Percentiles rank a stretch among this genome's conserved stretches.
Evolutionary conservation across 2,888 invertebrate genomes (phyloP).

Genomic region (Therioaphis trifolii): DNA sequence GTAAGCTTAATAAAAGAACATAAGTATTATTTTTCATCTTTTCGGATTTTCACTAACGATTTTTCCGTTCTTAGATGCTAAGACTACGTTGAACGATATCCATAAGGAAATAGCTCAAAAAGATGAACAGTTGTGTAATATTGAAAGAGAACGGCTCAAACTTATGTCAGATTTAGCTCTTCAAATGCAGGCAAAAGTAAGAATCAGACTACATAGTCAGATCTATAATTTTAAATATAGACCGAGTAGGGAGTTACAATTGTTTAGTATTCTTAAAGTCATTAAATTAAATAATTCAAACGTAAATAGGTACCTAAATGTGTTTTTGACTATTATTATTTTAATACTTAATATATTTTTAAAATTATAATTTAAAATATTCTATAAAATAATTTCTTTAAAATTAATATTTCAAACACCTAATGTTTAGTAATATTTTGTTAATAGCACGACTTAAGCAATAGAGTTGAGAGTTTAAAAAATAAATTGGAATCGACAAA

Average conservation of each 20-base stretch:
- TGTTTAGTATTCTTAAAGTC: too few species aligned
- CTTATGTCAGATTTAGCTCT: constrained; percentile 34
- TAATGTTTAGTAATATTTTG: constrained; percentile 3
- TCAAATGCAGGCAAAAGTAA: constrained; percentile 31
- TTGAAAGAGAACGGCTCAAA: constrained; percentile 31
- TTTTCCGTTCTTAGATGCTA: constrained; percentile 2
- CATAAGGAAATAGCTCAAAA: not conserved
- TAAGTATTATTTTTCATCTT: not conserved
- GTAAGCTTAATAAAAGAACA: not conserved
- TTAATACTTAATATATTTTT: too few species aligned
- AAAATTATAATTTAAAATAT: too few species aligned
- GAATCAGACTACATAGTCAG: not conserved
- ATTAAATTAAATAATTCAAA: too few species aligned
- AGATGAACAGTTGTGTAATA: constrained; percentile 6
- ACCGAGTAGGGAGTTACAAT: too few species aligned
- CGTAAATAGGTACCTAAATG: too few species aligned
- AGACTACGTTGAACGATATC: not conserved
- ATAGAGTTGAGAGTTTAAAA: not conserved
- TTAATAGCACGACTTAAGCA: constrained; percentile 18
- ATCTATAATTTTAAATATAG: too few species aligned
- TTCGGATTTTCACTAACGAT: not conserved
- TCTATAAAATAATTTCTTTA: too few species aligned
- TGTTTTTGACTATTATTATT: too few species aligned
- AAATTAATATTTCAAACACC: too few species aligned
- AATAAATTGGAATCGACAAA: not conserved